Evolutionary conservation across 2,113 vertebrate genomes (phyloP).

Genomic region (Trogon surrucura): DNA sequence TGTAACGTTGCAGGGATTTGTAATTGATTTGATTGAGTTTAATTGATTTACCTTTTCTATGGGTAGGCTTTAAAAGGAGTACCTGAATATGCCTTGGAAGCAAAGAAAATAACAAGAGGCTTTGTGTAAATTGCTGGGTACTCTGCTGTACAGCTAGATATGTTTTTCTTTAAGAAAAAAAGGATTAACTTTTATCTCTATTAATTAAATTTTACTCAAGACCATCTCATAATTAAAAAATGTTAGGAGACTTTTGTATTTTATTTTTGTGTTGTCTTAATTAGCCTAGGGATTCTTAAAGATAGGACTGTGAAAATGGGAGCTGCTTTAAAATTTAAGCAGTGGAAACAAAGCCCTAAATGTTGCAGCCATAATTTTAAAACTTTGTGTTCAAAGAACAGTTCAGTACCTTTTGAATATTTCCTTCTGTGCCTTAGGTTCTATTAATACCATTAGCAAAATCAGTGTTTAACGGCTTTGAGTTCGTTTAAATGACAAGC

Average conservation of each 20-base stretch:
- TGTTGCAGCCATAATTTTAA: not conserved
- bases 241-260: not conserved
- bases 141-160: conserved; percentile 3
- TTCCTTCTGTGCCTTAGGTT: not conserved
- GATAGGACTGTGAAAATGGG: not conserved
- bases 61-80: not conserved
- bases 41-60: conserved; percentile 47
- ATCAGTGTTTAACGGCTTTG: not conserved
- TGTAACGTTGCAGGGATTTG: not conserved
- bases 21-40: conserved; percentile 51
- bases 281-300: not conserved
- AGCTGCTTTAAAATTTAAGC: not conserved
- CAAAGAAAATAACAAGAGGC: not conserved
- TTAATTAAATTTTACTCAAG: conserved; percentile 37
- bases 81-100: not conserved
- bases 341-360: not conserved
- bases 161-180: not conserved
- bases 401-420: not conserved
- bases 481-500: not conserved
- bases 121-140: conserved; percentile 1
- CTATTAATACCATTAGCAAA: not conserved
- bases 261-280: not conserved
- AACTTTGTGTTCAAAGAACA: not conserved
- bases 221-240: not conserved
- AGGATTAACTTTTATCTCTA: conserved; percentile 25